phyloP scores from a whole-genome alignment of 2,888 invertebrate species.

The Diarsia mendica region DNA sequence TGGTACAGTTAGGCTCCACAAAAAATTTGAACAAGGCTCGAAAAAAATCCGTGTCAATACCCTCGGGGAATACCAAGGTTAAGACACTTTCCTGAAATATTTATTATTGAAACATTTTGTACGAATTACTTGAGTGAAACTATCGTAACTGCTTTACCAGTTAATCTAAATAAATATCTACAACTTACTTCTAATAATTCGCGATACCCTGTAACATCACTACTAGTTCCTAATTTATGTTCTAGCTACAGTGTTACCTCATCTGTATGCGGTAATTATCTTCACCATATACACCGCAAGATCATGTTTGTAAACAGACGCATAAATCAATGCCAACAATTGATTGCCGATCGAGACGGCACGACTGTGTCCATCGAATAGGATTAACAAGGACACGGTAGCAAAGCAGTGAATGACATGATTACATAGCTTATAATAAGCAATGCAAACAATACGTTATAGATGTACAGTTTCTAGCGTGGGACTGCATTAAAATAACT shows the following conservation, averaged over 20 bases:
- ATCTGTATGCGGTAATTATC: constrained; percentile 56
- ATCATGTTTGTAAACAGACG: constrained; percentile 39
- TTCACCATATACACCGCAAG: constrained; percentile 31
- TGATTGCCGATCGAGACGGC: constrained; percentile 44
- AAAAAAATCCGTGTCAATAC: background rate
- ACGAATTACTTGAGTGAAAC: background rate
- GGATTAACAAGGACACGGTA: constrained; percentile 24
- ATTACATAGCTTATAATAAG: constrained; percentile 38
- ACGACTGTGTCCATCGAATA: constrained; percentile 37
- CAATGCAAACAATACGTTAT: constrained; percentile 3
- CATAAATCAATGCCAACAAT: constrained; percentile 44
- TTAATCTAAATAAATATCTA: constrained; percentile 3
- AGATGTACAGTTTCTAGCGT: background rate
- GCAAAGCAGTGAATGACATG: constrained; percentile 18
- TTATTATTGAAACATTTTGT: background rate
- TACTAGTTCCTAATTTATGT: constrained; percentile 25
- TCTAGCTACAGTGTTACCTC: constrained; percentile 34
- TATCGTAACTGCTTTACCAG: background rate
- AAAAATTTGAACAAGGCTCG: background rate
- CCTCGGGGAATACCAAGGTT: background rate
- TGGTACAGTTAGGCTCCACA: background rate
- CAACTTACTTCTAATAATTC: constrained; percentile 13
- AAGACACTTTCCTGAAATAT: background rate
- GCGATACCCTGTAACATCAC: constrained; percentile 6
- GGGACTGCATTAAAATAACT: background rate